phyloP scores from a whole-genome alignment of 1,140 invertebrate species.

The Lepidurus apus region DNA sequence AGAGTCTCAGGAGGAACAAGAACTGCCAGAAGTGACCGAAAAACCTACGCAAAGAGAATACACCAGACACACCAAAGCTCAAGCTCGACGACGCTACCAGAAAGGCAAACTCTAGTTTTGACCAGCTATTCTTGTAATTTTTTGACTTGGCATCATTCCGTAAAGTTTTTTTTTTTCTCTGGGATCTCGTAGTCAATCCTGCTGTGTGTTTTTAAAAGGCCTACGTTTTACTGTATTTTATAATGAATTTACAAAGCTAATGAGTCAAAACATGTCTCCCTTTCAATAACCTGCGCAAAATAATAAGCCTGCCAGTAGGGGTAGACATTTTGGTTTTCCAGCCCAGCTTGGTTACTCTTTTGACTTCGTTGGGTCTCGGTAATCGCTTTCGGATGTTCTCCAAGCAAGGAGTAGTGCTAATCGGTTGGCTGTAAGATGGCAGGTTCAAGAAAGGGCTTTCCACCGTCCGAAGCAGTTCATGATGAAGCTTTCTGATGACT shows the following conservation, averaged over 20 bases:
- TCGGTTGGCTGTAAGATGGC: neutral
- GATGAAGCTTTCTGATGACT: neutral
- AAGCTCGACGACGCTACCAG: constrained; percentile 61
- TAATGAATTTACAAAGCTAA: constrained; percentile 44
- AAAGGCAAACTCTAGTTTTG: constrained; percentile 52
- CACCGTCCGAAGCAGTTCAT: neutral
- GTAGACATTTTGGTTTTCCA: constrained; percentile 63
- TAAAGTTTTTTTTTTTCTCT: neutral
- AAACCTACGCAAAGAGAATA: constrained; percentile 39
- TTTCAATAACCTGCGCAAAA: constrained; percentile 70
- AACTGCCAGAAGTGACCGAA: constrained; percentile 38
- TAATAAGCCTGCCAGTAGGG: constrained; percentile 55
- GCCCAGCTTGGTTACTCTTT: constrained; percentile 61
- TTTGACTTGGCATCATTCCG: neutral
- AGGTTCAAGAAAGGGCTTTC: neutral
- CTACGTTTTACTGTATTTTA: neutral
- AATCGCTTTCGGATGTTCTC: constrained; percentile 42
- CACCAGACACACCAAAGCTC: constrained; percentile 59
- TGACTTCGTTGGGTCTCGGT: constrained; percentile 63
- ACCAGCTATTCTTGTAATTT: neutral
- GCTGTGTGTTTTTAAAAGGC: neutral
- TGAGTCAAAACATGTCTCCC: constrained; percentile 63
- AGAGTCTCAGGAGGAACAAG: constrained; percentile 38
- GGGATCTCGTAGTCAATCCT: neutral
- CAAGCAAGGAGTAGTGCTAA: constrained; percentile 25